These are phyloP conservation scores for Tetramorium simillimum DNA, from an alignment of 1,140 invertebrate genomes.

Conservation along the genomic window DNA sequence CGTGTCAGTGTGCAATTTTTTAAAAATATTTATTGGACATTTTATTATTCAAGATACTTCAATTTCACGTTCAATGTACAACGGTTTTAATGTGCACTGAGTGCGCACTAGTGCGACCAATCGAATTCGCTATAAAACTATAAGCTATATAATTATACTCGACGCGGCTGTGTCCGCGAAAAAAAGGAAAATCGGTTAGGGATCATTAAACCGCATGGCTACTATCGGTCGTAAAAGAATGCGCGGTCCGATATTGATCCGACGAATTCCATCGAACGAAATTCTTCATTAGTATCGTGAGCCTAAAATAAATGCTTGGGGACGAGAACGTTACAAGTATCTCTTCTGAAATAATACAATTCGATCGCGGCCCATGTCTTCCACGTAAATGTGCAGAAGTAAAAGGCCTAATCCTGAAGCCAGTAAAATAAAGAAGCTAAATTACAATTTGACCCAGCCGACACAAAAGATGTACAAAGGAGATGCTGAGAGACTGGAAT, in stretches of 20 bases:
- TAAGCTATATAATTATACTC: slow-evolving; percentile 73
- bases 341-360: slow-evolving; percentile 2
- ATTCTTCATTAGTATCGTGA: slow-evolving; percentile 50
- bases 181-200: slow-evolving; percentile 33
- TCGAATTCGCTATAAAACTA: too few relatives aligned
- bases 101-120: too few relatives aligned
- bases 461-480: not conserved
- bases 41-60: too few relatives aligned
- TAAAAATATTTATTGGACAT: too few relatives aligned
- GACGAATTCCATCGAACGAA: slow-evolving; percentile 31
- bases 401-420: not conserved
- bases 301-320: slow-evolving; percentile 38
- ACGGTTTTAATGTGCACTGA: too few relatives aligned
- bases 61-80: too few relatives aligned
- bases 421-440: slow-evolving; percentile 3
- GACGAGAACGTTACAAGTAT: slow-evolving; percentile 30
- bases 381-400: not conserved
- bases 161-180: slow-evolving; percentile 42
- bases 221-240: slow-evolving; percentile 71
- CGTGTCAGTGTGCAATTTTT: too few relatives aligned
- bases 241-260: slow-evolving; percentile 28
- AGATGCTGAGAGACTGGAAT: not conserved
- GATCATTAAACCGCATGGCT: slow-evolving; percentile 63
- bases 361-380: not conserved
- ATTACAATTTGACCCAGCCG: not conserved